Evolutionary conservation across 1,140 invertebrate species (phyloP), one percentile per base, ranked within the genome.

Genomic region (Leptinotarsa texana): DNA sequence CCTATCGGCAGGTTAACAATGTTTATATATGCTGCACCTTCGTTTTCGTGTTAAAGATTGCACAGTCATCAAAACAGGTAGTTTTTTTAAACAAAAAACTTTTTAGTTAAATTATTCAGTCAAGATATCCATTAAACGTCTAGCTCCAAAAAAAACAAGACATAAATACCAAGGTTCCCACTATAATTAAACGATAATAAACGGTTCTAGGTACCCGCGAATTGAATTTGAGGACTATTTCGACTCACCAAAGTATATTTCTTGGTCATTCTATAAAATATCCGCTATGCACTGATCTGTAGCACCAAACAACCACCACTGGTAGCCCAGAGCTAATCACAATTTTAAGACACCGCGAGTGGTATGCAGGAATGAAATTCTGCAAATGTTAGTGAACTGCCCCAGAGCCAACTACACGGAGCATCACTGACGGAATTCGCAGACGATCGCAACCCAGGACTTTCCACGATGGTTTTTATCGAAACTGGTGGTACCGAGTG

Each of bases 361-460:
- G 51, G 51, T 17, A 22, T 61, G 57, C 57, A 62, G 49, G 49
- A 71, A 21, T 71, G 69, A 18, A 49, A 71, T 71, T 71, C 51
- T 69, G 68, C 22, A 71, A 71, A 71, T 71, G 69, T 71, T 71
- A 71, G 49, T 71, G 69, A 71, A 71, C 69, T 71, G 69, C 69
- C 69, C 51, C 48, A 47, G 51, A 57, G 51, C 51, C 51, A 57
- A 57, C 51, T 24, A 67, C 18, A 33, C 65, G 65, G 65, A 33
- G 65, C 65, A 67, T 33, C 24, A 24, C 24, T 49, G 48, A 57
- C 69, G 18, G 51, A 48, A 57, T 71, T 61, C 49, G n/a, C 13
- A 49, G 18, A 27, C 48, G 57, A n/a, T 33, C 13, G 22, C 57
- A n/a, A 47, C 48, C 48, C 22, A 61, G 22, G 69, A 17, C 22